These are phyloP conservation scores for Apodemia mormo DNA, from an alignment of 2,888 invertebrate genomes.

Conservation along the genomic window DNA sequence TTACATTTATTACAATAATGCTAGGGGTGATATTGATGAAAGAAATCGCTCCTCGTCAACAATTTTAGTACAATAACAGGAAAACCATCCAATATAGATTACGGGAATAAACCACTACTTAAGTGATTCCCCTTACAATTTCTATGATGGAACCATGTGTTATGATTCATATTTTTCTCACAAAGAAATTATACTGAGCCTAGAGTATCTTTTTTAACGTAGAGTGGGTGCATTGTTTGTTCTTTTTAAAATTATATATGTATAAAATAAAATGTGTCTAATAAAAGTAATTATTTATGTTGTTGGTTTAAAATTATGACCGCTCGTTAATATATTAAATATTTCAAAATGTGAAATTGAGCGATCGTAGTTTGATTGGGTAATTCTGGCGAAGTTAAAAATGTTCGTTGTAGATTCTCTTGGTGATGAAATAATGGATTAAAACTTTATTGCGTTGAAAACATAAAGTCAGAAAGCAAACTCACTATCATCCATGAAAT, in stretches of 20 bases:
- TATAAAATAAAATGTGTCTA: no score
- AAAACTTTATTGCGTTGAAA: no score
- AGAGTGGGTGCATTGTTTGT: neutral
- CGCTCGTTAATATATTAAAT: no score
- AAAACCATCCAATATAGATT: neutral
- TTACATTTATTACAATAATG: neutral
- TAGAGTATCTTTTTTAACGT: neutral
- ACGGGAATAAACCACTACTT: constrained; percentile 7
- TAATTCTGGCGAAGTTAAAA: no score
- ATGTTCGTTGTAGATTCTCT: no score
- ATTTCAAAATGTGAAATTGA: no score
- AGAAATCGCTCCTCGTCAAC: neutral
- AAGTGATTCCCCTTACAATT: constrained; percentile 1
- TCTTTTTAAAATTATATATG: neutral
- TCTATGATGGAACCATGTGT: constrained; percentile 1
- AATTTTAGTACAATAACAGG: neutral
- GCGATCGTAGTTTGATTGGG: no score
- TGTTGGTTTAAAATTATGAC: no score
- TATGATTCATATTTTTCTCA: constrained; percentile 14
- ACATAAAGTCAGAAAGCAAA: no score
- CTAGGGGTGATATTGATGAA: neutral
- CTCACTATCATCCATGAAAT: no score
- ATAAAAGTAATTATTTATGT: no score
- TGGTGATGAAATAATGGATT: no score
- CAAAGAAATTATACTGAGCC: constrained; percentile 3